Base-by-base conservation (phyloP, 2,888 invertebrate genomes). In the Xylota sylvarum region DNA sequence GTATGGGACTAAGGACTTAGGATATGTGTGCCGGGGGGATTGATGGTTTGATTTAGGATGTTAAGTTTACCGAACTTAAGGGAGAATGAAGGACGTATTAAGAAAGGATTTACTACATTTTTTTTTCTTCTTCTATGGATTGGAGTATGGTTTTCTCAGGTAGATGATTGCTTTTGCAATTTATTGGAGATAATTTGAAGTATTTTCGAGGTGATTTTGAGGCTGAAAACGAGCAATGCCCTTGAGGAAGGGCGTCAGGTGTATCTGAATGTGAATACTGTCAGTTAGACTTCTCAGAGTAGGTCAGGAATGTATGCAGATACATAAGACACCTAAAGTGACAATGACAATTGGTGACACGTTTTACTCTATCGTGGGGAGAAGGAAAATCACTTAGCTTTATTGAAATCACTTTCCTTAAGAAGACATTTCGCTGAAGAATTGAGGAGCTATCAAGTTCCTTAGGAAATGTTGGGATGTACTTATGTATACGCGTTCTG, bases 41-140 rank as follows among this genome's bases (percentile, higher is more conserved):
- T 81, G 80, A 86, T 86, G 81, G 77, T 81, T 82, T 86, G 86
- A 86, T 86, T 86, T 77, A 69, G 73, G 77, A 81, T 78, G 69
- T 78, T 77, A 62, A 80, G 74, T 74, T 64, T 80, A 46, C 58
- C 40, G 67, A 77, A 55, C 77, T 64, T 56, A 56, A 14, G 74
- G 80, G 64, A 65, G 70, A 70, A 55, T 70, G 56, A 52, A 43
- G 74, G 52, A 70, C 69, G 70, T 55, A 85, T 80, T 80, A 73
- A 32, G 77, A 23, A 77, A 73, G 77, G 82, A 82, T 82, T 86
- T 86, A 82, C 77, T 69, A 82, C 73, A 69, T 64, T 73, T 23
- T 23, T 23, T 23, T 23, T 23, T 23, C 3, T 23, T 78, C 37
- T 58, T 56, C 19, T 40, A 3, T 10, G 19, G 48, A 27, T 9